These are phyloP conservation scores for Plotosus lineatus DNA, from an alignment of 2,113 vertebrate species.

Conservation along the genomic window DNA sequence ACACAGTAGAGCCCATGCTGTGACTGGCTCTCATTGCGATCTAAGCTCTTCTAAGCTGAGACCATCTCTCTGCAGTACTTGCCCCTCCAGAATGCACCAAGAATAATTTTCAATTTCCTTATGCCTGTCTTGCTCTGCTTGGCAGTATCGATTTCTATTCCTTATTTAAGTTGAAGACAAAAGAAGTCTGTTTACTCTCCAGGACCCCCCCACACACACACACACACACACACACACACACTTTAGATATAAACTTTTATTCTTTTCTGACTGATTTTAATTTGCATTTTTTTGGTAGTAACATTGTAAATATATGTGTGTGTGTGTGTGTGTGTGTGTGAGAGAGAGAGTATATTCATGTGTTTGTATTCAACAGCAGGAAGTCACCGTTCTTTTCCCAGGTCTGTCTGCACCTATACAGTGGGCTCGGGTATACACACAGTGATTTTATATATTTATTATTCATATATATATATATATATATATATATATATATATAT, in stretches of 20 bases:
- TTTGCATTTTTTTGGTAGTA: background rate
- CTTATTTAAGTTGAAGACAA: slow-evolving; percentile 60
- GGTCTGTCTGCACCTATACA: slow-evolving; percentile 59
- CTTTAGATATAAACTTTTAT: background rate
- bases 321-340: background rate
- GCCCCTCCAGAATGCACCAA: slow-evolving; percentile 44
- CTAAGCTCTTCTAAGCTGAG: slow-evolving; percentile 40
- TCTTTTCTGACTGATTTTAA: background rate
- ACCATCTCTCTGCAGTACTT: slow-evolving; percentile 30
- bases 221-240: too few species aligned
- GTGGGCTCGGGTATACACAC: too few species aligned
- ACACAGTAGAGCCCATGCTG: slow-evolving; percentile 13
- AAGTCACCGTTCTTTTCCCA: slow-evolving; percentile 25
- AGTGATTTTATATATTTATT: too few species aligned
- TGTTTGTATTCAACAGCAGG: slow-evolving; percentile 31
- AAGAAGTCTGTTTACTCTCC: slow-evolving; percentile 39
- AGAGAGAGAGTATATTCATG: background rate
- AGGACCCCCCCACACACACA: background rate
- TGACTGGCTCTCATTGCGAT: slow-evolving; percentile 35
- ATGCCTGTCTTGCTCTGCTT: slow-evolving; percentile 63
- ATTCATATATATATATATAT: too few species aligned
- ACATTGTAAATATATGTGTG: background rate
- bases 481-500: too few species aligned
- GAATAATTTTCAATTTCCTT: slow-evolving; percentile 69
- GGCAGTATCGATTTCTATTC: slow-evolving; percentile 66